Evolutionary conservation across 2,888 invertebrate species (phyloP), one percentile per base, ranked within the genome.

Genomic region (Scaptomyza flava): DNA sequence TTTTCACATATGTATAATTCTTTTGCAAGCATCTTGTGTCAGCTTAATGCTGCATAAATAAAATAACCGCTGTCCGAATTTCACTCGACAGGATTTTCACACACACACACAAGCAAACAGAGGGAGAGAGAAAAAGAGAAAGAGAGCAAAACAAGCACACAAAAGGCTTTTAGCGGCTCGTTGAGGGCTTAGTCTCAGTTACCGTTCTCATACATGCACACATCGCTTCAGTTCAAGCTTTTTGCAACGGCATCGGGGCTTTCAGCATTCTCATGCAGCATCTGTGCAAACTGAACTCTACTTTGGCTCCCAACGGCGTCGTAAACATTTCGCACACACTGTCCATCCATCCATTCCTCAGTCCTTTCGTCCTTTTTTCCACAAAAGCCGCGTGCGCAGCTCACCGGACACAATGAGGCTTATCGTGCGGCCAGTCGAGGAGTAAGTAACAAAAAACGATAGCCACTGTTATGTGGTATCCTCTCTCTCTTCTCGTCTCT

Each of bases 351-450:
- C 31, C 12, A 1, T 17, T 0, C 17, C 11, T 33, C 12, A 7
- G 7, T 33, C 33, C 2, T 12, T 6, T 0, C 6, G 5, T 33
- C 6, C 48, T 2, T 9, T 33, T 3, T 20, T 6, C 81, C 89
- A 71, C 84, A 87, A 88, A 88, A 88, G 89, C 84, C 89, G 84
- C 87, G 83, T 87, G 82, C 84, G 87, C 87, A 84, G 81, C 81
- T 87, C 79, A 61, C 70, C 81, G 74, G 78, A 78, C 87, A 86
- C 84, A 81, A 83, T 76, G 81, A 83, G 82, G 82, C 82, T 83
- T 83, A 83, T 83, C 88, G 81, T 50, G 17, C 31, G 80, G 47
- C 77, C 67, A 59, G 53, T 46, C 56, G 8, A 14, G 7, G 38
- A 43, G 48, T 63, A 60, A 65, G 71, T 52, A 80, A 54, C 65